Percentiles rank a stretch among this genome's conserved stretches.
These are phyloP conservation scores for Petrocephalus sullivani DNA, from an alignment of 2,797 vertebrate species.

Conservation along the genomic window DNA sequence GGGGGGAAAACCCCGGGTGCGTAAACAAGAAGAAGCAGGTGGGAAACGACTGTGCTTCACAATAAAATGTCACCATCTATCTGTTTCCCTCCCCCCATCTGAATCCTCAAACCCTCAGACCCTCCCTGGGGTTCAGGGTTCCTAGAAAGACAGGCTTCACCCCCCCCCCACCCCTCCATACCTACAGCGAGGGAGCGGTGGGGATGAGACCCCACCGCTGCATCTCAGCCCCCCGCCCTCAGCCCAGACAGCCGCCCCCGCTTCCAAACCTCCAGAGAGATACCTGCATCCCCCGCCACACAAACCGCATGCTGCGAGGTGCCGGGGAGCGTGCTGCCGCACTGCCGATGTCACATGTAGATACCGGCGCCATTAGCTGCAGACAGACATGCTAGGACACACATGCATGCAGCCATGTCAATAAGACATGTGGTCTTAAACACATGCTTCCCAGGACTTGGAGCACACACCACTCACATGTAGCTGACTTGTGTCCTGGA, in stretches of 20 bases:
- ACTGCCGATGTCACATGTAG: background rate
- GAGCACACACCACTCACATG: background rate
- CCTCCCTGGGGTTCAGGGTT: background rate
- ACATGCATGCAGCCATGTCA: background rate
- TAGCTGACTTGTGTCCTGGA: background rate
- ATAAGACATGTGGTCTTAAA: background rate
- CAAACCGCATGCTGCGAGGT: background rate
- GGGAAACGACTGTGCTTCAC: background rate
- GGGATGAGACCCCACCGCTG: background rate
- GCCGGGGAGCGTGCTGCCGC: background rate
- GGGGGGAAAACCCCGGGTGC: no score
- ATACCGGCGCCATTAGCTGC: background rate
- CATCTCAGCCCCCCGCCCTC: background rate
- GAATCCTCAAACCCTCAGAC: background rate
- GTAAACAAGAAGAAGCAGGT: background rate
- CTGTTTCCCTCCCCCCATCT: background rate
- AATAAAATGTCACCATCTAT: background rate
- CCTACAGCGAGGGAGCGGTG: background rate
- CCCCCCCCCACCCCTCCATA: background rate
- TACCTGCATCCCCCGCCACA: background rate
- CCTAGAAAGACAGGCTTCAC: constrained; percentile 15
- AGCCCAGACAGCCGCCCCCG: background rate
- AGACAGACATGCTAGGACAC: background rate
- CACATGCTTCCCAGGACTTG: background rate
- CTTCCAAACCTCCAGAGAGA: background rate